These are phyloP conservation scores for Psittacus erithacus DNA, from an alignment of 2,113 vertebrate species.

Conservation along the genomic window DNA sequence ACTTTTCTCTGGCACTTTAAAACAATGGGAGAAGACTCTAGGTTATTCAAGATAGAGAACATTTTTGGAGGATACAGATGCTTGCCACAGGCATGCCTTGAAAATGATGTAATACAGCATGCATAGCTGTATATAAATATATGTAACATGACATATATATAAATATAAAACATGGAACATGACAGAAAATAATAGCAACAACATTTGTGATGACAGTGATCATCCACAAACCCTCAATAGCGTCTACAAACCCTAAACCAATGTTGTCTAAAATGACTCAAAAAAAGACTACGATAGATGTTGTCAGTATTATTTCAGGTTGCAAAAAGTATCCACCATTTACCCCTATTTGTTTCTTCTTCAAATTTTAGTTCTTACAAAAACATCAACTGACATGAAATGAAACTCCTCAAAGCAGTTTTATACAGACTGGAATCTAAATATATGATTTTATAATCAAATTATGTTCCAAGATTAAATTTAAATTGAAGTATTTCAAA, in stretches of 20 bases:
- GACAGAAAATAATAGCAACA: background rate
- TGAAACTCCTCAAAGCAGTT: background rate
- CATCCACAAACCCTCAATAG: background rate
- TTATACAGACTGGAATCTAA: background rate
- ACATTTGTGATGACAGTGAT: background rate
- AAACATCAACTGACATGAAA: background rate
- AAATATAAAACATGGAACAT: background rate
- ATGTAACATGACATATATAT: background rate
- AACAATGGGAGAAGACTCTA: background rate
- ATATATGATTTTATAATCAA: background rate
- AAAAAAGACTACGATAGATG: background rate
- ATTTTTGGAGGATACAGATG: background rate
- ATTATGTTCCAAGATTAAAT: background rate
- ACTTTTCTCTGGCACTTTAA: background rate
- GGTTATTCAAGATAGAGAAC: background rate
- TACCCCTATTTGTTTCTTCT: background rate
- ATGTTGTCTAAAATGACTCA: background rate
- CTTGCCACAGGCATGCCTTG: background rate
- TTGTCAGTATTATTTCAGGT: background rate
- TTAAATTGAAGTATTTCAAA: background rate
- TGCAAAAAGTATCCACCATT: background rate
- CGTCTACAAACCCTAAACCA: background rate
- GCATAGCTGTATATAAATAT: background rate
- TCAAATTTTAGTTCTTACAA: background rate
- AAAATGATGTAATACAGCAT: background rate